These are phyloP conservation scores for Epirrhoe tristata DNA, from an alignment of 2,888 invertebrate genomes.

Conservation along the genomic window DNA sequence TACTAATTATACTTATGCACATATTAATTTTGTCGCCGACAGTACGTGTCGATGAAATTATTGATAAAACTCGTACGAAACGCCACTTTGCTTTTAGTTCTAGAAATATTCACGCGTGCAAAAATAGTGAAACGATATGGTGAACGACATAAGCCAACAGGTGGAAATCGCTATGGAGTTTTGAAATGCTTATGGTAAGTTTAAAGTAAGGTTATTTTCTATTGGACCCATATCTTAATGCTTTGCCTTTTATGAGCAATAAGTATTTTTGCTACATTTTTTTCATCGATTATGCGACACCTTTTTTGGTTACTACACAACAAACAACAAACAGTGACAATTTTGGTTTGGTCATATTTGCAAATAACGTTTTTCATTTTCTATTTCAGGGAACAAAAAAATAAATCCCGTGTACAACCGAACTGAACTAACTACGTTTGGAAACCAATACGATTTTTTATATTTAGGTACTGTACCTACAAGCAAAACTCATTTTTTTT, in stretches of 20 bases:
- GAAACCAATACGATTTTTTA: background rate
- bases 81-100: constrained; percentile 39
- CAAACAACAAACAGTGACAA: background rate
- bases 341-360: background rate
- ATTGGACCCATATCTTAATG: too few relatives aligned
- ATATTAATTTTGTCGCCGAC: constrained; percentile 8
- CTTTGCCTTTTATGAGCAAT: too few relatives aligned
- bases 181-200: too few relatives aligned
- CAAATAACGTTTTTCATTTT: background rate
- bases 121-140: constrained; percentile 40
- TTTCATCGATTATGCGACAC: too few relatives aligned
- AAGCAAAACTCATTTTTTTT: too few relatives aligned
- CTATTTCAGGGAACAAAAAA: background rate
- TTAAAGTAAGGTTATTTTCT: too few relatives aligned
- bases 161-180: constrained; percentile 29
- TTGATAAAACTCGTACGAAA: constrained; percentile 43
- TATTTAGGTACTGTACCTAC: background rate
- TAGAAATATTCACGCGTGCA: constrained; percentile 40
- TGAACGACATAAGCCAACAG: constrained; percentile 38
- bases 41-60: constrained; percentile 29
- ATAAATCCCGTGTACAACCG: background rate
- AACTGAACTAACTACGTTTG: background rate
- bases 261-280: too few relatives aligned
- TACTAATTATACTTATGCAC: too few relatives aligned
- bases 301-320: too few relatives aligned